Conservation (phyloP, 2,797 vertebrate genomes). For the Danio kyathit region DNA sequence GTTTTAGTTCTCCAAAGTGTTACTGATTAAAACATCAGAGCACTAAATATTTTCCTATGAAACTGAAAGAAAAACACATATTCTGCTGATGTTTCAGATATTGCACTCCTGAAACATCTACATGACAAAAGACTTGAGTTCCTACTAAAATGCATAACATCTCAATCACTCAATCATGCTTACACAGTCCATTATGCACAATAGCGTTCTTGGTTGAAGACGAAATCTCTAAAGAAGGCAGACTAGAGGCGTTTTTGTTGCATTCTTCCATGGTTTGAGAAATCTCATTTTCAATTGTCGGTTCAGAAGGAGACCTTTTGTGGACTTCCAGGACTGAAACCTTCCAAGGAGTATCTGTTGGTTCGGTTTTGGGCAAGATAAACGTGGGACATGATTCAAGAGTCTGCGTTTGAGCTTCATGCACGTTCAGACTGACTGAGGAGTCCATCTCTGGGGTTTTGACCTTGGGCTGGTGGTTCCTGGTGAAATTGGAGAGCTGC, state of each 20-base stretch:
- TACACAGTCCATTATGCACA: conserved; percentile 59
- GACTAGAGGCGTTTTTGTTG: conserved; percentile 33
- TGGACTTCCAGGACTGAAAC: conserved; percentile 59
- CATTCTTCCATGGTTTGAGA: conserved; percentile 32
- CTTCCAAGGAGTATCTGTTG: conserved; percentile 53
- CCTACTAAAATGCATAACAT: background rate
- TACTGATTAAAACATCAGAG: conserved; percentile 60
- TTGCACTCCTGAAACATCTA: conserved; percentile 15
- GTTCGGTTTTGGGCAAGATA: conserved; percentile 44
- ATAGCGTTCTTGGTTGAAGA: conserved; percentile 46
- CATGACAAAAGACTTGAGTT: background rate
- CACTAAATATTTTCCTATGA: conserved; percentile 35
- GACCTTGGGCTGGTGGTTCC: conserved; percentile 44
- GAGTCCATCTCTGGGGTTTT: conserved; percentile 43
- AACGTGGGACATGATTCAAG: conserved; percentile 49
- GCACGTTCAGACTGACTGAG: conserved; percentile 55
- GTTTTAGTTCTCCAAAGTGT: conserved; percentile 28
- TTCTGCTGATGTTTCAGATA: conserved; percentile 23
- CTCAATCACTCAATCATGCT: conserved; percentile 55
- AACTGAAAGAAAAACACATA: conserved; percentile 34
- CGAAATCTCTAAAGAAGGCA: conserved; percentile 53
- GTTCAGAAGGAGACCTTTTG: conserved; percentile 44
- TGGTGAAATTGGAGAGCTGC: conserved; percentile 63
- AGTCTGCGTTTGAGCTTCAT: conserved; percentile 55
- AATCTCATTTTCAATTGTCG: conserved; percentile 23